phyloP scores from a whole-genome alignment of 2,888 invertebrate species.

The Polymixis flavicincta region DNA sequence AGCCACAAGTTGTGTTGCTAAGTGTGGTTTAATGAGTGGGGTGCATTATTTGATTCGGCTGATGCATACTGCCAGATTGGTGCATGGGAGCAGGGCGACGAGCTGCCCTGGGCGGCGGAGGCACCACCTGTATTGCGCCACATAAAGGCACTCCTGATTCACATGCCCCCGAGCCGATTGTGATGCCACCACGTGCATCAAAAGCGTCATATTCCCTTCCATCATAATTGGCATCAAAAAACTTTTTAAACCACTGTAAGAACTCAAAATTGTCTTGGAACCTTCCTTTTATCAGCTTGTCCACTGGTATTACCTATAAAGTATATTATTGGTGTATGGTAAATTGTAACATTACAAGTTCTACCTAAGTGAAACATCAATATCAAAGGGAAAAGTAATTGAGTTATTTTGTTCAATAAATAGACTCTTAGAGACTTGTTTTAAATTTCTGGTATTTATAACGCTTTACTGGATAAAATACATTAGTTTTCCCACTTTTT shows the following conservation, averaged over 20 bases:
- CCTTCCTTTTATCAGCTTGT: constrained; percentile 99
- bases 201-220: constrained; percentile 98
- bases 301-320: constrained; percentile 99
- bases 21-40: constrained; percentile 70
- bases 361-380: background rate
- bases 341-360: constrained; percentile 26
- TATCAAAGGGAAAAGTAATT: constrained; percentile 6
- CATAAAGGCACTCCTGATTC: constrained; percentile 88
- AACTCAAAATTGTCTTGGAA: constrained; percentile 99
- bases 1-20: constrained; percentile 68
- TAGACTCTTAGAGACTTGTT: background rate
- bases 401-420: background rate
- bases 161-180: constrained; percentile 93
- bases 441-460: background rate
- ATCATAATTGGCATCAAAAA: constrained; percentile 99
- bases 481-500: background rate
- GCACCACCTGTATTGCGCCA: constrained; percentile 68
- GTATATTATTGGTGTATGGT: constrained; percentile 49
- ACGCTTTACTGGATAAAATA: background rate
- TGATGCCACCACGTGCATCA: constrained; percentile 95
- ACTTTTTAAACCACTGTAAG: constrained; percentile 99
- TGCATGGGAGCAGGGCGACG: constrained; percentile 77
- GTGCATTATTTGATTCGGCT: constrained; percentile 68
- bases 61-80: constrained; percentile 87
- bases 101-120: constrained; percentile 69